Evolutionary conservation across 2,888 invertebrate species (phyloP).

Genomic region (Pristionchus mayeri): DNA sequence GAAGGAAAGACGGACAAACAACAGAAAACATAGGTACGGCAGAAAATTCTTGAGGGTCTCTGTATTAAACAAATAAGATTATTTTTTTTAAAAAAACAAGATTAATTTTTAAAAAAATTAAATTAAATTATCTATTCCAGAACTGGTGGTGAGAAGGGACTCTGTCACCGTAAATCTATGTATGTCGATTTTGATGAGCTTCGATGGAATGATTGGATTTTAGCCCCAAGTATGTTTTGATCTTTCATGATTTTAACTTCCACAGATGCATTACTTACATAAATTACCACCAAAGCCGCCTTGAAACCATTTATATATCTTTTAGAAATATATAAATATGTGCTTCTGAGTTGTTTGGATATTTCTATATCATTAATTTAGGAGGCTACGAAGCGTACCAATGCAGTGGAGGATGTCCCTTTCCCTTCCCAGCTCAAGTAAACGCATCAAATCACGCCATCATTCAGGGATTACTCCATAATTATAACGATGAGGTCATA

Average conservation of each 20-base stretch:
- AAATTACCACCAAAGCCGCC: no score
- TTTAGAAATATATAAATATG: neutral
- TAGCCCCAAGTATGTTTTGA: conserved; percentile 70
- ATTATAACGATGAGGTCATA: conserved; percentile 86
- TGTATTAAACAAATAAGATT: neutral
- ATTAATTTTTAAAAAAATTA: neutral
- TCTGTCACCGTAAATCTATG: conserved; percentile 88
- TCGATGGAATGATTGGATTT: conserved; percentile 95
- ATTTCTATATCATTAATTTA: neutral
- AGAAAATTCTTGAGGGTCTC: neutral
- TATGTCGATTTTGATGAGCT: conserved; percentile 96
- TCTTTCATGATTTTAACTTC: no score
- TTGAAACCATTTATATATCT: no score
- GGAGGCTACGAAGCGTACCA: conserved; percentile 87
- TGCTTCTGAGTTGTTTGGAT: neutral
- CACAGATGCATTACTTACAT: no score
- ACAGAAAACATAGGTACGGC: neutral
- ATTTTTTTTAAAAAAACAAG: neutral
- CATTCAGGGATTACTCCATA: conserved; percentile 95
- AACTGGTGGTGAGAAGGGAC: conserved; percentile 53
- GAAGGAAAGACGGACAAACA: conserved; percentile 7
- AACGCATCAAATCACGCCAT: conserved; percentile 99
- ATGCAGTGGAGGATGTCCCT: conserved; percentile 95
- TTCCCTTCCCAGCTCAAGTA: conserved; percentile 91
- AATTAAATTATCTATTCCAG: conserved; percentile 11